A percentile compares a stretch with the other conserved stretches of the same genome.
Conservation (phyloP, 2,888 invertebrate species). For the Hesperia comma region DNA sequence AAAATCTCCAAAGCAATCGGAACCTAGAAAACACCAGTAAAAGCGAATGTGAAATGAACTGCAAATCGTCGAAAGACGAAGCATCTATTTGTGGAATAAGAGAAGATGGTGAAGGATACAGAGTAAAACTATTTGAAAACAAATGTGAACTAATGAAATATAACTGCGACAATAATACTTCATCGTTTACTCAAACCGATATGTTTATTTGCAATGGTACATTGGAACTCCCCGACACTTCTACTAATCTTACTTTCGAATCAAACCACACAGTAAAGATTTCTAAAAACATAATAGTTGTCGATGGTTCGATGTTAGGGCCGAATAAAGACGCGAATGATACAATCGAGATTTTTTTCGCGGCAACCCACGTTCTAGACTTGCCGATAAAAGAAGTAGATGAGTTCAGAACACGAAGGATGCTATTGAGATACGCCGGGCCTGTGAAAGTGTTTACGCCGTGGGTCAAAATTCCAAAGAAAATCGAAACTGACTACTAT, state of each 20-base stretch:
- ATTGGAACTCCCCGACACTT: background rate
- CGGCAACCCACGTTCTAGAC: slow-evolving; percentile 63
- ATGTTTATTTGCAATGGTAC: slow-evolving; percentile 54
- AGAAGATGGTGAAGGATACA: slow-evolving; percentile 59
- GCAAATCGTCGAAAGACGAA: slow-evolving; percentile 32
- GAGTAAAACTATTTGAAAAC: slow-evolving; percentile 58
- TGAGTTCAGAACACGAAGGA: slow-evolving; percentile 53
- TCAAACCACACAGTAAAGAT: slow-evolving; percentile 2
- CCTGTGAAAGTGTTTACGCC: slow-evolving; percentile 64
- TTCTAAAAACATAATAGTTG: slow-evolving; percentile 54
- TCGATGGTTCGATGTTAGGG: slow-evolving; percentile 56
- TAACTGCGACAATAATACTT: slow-evolving; percentile 58
- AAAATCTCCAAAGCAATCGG: slow-evolving; percentile 4
- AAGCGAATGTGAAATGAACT: slow-evolving; percentile 29
- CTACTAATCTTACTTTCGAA: background rate
- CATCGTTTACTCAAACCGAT: slow-evolving; percentile 55
- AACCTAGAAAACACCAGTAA: slow-evolving; percentile 6
- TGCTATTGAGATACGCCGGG: slow-evolving; percentile 54
- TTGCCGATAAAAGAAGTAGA: slow-evolving; percentile 58
- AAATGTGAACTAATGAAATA: slow-evolving; percentile 57
- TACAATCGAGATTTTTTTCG: slow-evolving; percentile 67
- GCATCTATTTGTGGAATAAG: slow-evolving; percentile 58
- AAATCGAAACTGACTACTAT: slow-evolving; percentile 53
- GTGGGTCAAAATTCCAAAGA: slow-evolving; percentile 57
- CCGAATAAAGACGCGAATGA: slow-evolving; percentile 56